Evolutionary conservation across 2,797 vertebrate species (phyloP).

Genomic region (Scarus forsteni): DNA sequence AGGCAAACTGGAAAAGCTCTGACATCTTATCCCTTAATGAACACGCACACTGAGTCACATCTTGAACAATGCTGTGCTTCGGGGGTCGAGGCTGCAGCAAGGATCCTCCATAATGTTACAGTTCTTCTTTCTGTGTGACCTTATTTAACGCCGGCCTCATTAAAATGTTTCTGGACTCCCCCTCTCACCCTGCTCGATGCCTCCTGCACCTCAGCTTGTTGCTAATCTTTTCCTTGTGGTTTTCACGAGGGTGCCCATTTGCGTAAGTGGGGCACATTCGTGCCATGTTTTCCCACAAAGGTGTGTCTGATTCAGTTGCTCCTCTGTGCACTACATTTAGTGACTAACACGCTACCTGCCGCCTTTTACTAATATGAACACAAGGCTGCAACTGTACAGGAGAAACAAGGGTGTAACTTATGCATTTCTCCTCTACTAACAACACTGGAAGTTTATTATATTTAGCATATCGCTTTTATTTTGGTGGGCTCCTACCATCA

Average conservation of each 20-base stretch:
- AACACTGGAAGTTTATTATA: background rate
- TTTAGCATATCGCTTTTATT: constrained; percentile 7
- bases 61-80: no score
- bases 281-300: constrained; percentile 14
- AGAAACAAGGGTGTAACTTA: no score
- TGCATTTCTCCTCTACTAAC: no score
- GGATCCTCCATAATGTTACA: background rate
- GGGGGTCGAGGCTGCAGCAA: background rate
- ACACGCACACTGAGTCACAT: no score
- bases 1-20: background rate
- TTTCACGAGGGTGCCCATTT: constrained; percentile 68
- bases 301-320: constrained; percentile 27
- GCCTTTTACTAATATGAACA: fast-evolving
- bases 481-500: constrained; percentile 5
- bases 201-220: constrained; percentile 26
- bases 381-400: no score
- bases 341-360: background rate
- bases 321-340: constrained; percentile 7
- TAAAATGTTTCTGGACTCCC: constrained; percentile 17
- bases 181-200: constrained; percentile 10
- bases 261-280: constrained; percentile 29
- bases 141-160: constrained; percentile 38
- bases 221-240: constrained; percentile 84
- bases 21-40: background rate
- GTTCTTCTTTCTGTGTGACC: background rate